Evolutionary conservation across 2,113 vertebrate genomes (phyloP), one percentile per base, ranked within the genome.

Genomic region (Polypterus bichir): DNA sequence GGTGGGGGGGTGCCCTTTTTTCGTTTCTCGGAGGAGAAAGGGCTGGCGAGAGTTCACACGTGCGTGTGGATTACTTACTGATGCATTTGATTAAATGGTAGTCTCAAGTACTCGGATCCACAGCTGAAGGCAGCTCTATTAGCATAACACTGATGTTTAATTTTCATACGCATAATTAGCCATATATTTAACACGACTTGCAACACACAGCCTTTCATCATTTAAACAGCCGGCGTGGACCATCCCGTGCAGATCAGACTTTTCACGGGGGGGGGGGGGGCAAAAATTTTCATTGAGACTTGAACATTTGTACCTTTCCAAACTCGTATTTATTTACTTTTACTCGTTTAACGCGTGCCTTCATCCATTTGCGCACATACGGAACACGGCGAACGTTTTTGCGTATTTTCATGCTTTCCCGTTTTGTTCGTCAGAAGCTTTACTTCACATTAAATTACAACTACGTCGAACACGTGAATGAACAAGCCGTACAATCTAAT

Each of bases 131-230:
- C 92, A 85, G 83, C 77, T 71, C 81, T 78, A 97, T 97, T 98
- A 93, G 87, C 93, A 97, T 97, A 94, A 93, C 91, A 96, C 88
- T 91, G 83, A 89, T 86, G 91, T 91, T 97, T 91, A 91, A 97
- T 97, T 97, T 93, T 94, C 91, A 94, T 92, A 91, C 91, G 92
- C 89, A 91, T 97, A 96, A 98, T 98, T 97, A 97, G 88, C 84
- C 91, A 90, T 93, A 90, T 93, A 92, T 94, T 98, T 97, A 94
- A 92, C 92, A 91, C 87, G 90, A 87, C 89, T 88, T 84, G 83
- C 86, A 86, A 83, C 85, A 86, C 76, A 83, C 82, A 85, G 88
- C 86, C 81, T 85, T 87, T 86, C 80, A 86, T 85, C 79, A 68
- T 81, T 27, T 87, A 83, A 86, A 78, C 85, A 87, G 83, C 82